phyloP scores from a whole-genome alignment of 2,888 invertebrate genomes.

The Lymantria dispar region DNA sequence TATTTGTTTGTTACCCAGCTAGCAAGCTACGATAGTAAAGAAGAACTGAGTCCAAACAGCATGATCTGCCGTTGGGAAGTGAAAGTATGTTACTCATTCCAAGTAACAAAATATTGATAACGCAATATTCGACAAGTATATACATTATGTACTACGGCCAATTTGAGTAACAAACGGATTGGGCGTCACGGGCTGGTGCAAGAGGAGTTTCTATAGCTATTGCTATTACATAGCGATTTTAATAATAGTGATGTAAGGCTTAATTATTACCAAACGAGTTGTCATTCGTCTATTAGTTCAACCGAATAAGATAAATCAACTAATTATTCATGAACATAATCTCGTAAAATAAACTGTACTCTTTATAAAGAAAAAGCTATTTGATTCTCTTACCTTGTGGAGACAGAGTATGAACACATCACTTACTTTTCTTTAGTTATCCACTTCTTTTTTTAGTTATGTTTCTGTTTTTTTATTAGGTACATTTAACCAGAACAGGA shows the following conservation, averaged over 20 bases:
- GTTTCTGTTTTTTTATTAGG: too few relatives aligned
- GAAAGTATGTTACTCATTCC: slow-evolving; percentile 58
- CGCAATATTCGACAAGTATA: slow-evolving; percentile 49
- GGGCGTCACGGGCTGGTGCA: not conserved
- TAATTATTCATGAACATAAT: too few relatives aligned
- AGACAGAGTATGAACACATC: too few relatives aligned
- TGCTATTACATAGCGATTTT: not conserved
- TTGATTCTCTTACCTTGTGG: too few relatives aligned
- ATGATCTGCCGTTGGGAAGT: slow-evolving; percentile 55
- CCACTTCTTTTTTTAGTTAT: too few relatives aligned
- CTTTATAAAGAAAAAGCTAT: too few relatives aligned
- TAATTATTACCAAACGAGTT: not conserved
- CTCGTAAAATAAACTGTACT: too few relatives aligned
- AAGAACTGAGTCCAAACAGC: slow-evolving; percentile 41
- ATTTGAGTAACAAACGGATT: not conserved
- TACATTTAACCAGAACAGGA: too few relatives aligned
- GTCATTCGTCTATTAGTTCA: too few relatives aligned
- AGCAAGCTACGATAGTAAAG: slow-evolving; percentile 19
- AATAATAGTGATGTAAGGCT: not conserved
- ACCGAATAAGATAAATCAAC: too few relatives aligned
- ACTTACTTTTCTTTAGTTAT: too few relatives aligned
- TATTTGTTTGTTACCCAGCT: slow-evolving; percentile 13
- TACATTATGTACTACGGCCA: slow-evolving; percentile 6
- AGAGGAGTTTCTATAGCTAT: not conserved
- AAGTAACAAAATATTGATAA: slow-evolving; percentile 52